Percentiles rank a stretch among this genome's conserved stretches.
Conservation (phyloP, 2,888 invertebrate species). For the Scaptomyza reducta region DNA sequence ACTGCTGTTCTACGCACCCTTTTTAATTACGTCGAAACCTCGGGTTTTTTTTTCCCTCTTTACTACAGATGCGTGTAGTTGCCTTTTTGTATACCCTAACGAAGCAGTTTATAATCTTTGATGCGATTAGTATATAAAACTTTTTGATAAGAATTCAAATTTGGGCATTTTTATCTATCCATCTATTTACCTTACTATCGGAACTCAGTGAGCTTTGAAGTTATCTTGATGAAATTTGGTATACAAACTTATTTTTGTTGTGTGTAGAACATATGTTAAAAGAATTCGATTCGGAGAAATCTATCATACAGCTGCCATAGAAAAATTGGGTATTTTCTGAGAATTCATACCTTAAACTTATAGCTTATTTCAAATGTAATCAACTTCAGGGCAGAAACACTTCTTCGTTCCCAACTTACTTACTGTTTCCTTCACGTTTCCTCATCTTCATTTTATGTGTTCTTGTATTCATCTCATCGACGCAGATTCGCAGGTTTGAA, state of each 20-base stretch:
- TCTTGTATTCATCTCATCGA: conserved; percentile 14
- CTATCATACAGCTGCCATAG: no score
- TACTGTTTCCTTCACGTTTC: conserved; percentile 1
- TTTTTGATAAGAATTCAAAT: no score
- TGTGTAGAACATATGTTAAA: background rate
- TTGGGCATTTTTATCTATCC: background rate
- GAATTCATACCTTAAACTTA: no score
- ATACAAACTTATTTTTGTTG: background rate
- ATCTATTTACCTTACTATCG: background rate
- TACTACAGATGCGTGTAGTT: conserved; percentile 23
- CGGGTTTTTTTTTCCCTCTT: conserved; percentile 11
- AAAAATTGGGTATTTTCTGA: no score
- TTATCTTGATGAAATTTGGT: background rate
- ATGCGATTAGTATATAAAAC: no score
- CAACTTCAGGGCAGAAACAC: background rate
- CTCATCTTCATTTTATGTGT: conserved; percentile 13
- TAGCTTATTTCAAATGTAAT: background rate
- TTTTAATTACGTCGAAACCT: conserved; percentile 68
- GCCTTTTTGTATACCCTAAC: conserved; percentile 6
- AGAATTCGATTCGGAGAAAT: background rate
- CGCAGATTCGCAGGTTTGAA: conserved; percentile 33
- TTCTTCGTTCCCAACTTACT: background rate
- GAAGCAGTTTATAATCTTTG: background rate
- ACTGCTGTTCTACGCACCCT: conserved; percentile 60
- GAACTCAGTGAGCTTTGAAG: no score